Conservation (phyloP, 92 coral and sea anemone species). For the Micromussa lordhowensis region DNA sequence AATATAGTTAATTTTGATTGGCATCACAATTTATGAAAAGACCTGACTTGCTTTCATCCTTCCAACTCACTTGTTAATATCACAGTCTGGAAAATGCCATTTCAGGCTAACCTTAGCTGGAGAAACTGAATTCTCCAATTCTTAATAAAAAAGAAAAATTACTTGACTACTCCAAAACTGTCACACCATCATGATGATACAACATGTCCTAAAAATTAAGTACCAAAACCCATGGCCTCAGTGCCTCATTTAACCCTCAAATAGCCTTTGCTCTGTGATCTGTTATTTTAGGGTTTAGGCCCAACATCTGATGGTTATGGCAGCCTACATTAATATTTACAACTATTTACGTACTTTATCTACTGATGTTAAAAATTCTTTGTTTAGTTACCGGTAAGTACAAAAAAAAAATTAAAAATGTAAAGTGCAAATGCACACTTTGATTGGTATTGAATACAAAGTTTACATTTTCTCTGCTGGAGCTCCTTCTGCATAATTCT, state of each 20-base stretch:
- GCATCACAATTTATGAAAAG: background rate
- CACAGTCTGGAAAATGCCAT: background rate
- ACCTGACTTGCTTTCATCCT: background rate
- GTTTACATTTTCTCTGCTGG: background rate
- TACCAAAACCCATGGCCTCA: background rate
- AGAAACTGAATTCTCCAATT: background rate
- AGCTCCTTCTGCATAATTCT: background rate
- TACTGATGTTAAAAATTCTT: background rate
- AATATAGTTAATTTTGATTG: background rate
- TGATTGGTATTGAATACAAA: background rate
- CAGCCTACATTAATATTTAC: background rate
- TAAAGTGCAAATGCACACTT: background rate
- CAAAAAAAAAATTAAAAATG: background rate
- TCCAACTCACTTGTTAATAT: background rate
- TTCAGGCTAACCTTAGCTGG: background rate
- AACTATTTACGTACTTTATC: background rate
- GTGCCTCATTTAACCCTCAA: background rate
- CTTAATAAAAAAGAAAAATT: no score
- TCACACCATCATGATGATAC: background rate
- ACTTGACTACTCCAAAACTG: background rate
- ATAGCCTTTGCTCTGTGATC: background rate
- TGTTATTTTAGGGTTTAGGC: no score
- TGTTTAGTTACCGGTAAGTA: background rate
- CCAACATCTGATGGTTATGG: background rate
- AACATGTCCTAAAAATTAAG: background rate